Conservation (phyloP, 2,797 vertebrate genomes). For the Coreius guichenoti region DNA sequence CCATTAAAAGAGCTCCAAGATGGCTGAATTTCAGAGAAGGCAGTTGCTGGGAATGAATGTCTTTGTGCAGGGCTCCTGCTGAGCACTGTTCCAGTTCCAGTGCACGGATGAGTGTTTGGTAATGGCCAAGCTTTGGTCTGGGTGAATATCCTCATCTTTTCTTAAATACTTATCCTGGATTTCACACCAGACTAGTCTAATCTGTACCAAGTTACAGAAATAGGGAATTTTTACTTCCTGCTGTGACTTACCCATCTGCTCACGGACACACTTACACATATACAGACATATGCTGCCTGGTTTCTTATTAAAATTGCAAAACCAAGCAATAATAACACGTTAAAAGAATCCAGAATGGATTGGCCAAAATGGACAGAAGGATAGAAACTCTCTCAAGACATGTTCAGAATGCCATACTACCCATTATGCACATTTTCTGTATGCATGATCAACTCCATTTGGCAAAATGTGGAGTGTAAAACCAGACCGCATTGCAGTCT, state of each 20-base stretch:
- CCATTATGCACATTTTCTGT: neutral
- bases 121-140: constrained; percentile 22
- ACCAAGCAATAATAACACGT: neutral
- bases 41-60: constrained; percentile 7
- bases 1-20: neutral
- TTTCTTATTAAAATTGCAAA: constrained; percentile 8
- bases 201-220: constrained; percentile 15
- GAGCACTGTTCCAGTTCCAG: constrained; percentile 19
- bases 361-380: neutral
- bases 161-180: constrained; percentile 37
- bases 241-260: neutral
- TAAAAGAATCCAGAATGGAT: neutral
- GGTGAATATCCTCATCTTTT: constrained; percentile 41
- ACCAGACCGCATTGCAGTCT: neutral
- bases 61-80: neutral
- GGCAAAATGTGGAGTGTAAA: neutral
- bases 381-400: neutral
- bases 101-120: constrained; percentile 17
- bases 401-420: neutral
- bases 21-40: constrained; percentile 13
- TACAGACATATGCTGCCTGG: neutral
- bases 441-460: constrained; percentile 15
- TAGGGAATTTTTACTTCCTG: neutral
- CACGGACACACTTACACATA: constrained; percentile 14
- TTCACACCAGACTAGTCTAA: constrained; percentile 41